Conservation (phyloP, 2,797 vertebrate species). For the Pseudocheirus occidentalis region DNA sequence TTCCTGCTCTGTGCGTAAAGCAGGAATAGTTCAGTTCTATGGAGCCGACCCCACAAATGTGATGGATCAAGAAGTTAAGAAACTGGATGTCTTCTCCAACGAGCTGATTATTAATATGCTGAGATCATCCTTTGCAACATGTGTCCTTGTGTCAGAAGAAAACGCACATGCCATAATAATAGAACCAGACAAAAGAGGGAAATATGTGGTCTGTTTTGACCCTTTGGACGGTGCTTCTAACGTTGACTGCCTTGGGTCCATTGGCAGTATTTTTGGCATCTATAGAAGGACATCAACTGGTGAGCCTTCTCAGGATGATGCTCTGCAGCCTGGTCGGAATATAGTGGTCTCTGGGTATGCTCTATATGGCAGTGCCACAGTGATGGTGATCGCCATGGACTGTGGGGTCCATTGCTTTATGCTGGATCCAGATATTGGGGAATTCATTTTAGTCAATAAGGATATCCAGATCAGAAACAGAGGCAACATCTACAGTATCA, state of each 20-base stretch:
- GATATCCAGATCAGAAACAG: neutral
- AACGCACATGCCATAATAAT: constrained; percentile 92
- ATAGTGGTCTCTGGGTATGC: neutral
- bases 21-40: constrained; percentile 76
- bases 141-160: constrained; percentile 95
- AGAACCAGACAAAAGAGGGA: constrained; percentile 91
- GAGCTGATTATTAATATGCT: constrained; percentile 97
- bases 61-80: constrained; percentile 97
- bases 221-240: neutral
- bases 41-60: constrained; percentile 96
- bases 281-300: neutral
- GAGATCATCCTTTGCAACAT: constrained; percentile 94
- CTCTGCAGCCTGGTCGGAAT: neutral
- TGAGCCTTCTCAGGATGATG: neutral
- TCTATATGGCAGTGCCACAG: neutral
- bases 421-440: neutral
- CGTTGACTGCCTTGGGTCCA: neutral
- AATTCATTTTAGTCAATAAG: neutral
- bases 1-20: neutral
- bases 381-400: neutral
- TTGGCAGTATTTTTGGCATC: neutral
- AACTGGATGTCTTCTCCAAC: constrained; percentile 95
- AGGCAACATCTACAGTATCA: neutral
- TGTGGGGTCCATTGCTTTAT: neutral
- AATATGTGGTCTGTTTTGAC: neutral